These are phyloP conservation scores for Mycteria americana DNA, from an alignment of 2,797 vertebrate genomes.

Conservation along the genomic window DNA sequence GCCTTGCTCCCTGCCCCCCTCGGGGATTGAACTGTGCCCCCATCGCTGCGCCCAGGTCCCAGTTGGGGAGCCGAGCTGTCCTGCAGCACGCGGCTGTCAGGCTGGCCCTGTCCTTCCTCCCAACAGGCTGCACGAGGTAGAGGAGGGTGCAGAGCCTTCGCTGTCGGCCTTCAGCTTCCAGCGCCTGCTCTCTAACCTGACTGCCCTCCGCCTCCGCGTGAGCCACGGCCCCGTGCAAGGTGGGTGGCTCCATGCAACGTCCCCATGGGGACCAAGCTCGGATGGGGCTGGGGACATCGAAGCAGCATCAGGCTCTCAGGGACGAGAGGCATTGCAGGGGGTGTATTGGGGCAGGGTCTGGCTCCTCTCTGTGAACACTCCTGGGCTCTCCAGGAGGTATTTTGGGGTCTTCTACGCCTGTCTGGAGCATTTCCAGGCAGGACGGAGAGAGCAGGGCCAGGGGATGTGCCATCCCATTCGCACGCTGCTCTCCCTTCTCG, in stretches of 20 bases:
- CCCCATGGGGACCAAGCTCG: rapidly evolving
- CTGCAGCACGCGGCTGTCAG: not conserved
- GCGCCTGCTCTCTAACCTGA: constrained; percentile 85
- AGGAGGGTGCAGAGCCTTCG: constrained; percentile 56
- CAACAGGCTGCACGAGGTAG: constrained; percentile 81
- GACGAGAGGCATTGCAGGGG: not conserved
- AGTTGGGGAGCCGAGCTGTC: not conserved
- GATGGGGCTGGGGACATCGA: rapidly evolving
- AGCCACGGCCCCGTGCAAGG: constrained; percentile 68
- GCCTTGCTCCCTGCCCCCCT: rapidly evolving
- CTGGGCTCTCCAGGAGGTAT: not conserved
- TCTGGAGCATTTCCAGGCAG: not conserved
- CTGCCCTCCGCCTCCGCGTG: constrained; percentile 75
- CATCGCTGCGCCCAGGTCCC: rapidly evolving
- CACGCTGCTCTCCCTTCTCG: rapidly evolving
- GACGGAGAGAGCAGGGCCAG: not conserved
- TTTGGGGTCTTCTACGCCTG: not conserved
- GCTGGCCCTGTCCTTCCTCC: not conserved
- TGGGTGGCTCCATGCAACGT: constrained; percentile 48
- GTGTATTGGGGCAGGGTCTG: not conserved
- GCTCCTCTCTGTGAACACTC: not conserved
- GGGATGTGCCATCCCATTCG: not conserved
- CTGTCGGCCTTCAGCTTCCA: constrained; percentile 83
- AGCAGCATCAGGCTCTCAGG: not conserved
- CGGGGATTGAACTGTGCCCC: rapidly evolving